phyloP scores from a whole-genome alignment of 2,888 invertebrate species.

The Melikaiella ostensackeni region DNA sequence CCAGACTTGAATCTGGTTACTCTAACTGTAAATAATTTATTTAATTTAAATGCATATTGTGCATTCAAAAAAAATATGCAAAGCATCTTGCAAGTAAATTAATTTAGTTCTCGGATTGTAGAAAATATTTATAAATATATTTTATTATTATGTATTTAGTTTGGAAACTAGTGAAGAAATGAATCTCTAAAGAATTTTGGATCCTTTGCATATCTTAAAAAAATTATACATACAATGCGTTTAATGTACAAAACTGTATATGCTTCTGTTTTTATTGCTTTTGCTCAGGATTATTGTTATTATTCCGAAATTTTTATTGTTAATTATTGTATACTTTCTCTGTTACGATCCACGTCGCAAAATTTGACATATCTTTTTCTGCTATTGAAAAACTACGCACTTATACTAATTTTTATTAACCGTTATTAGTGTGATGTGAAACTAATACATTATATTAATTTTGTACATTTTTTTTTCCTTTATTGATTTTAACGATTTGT shows the following conservation, averaged over 20 bases:
- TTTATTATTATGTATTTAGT: constrained; percentile 2
- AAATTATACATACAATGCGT: not conserved
- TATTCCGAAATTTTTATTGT: not conserved
- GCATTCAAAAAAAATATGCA: constrained; percentile 43
- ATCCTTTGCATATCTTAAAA: constrained; percentile 8
- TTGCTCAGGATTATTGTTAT: constrained; percentile 17
- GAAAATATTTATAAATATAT: not conserved
- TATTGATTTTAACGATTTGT: not conserved
- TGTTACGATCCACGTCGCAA: not conserved
- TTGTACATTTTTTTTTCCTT: constrained; percentile 19
- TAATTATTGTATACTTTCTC: not conserved
- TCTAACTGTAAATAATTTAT: constrained; percentile 53
- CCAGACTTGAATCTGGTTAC: not conserved
- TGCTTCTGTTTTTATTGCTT: constrained; percentile 3
- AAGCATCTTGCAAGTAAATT: constrained; percentile 30
- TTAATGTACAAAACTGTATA: constrained; percentile 3
- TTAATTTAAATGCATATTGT: constrained; percentile 40
- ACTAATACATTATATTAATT: constrained; percentile 22
- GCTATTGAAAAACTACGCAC: not conserved
- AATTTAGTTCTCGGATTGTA: not conserved
- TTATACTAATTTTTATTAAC: constrained; percentile 16
- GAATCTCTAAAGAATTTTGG: constrained; percentile 14
- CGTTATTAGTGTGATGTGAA: constrained; percentile 13
- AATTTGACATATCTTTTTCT: not conserved
- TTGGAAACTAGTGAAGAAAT: constrained; percentile 1